Percentiles rank a stretch among this genome's conserved stretches.
These are phyloP conservation scores for Ophioderma brevispina DNA, from an alignment of 35 echinoderm and acorn worm genomes.

Conservation along the genomic window DNA sequence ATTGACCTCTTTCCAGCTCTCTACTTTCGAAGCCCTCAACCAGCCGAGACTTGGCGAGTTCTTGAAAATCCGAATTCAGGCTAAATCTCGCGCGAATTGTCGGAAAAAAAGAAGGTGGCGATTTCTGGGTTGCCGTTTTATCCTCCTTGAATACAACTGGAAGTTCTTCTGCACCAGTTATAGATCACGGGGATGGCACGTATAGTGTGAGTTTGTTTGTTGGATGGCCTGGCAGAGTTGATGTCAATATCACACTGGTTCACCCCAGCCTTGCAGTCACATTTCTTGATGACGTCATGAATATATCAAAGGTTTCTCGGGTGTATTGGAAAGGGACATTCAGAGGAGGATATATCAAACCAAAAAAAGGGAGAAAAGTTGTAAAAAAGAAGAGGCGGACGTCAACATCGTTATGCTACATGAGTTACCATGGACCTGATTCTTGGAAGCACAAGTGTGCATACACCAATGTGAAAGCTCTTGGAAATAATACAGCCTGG, in stretches of 20 bases:
- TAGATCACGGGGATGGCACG: constrained; percentile 41
- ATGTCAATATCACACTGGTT: constrained; percentile 27
- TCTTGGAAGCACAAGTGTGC: neutral
- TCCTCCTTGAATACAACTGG: neutral
- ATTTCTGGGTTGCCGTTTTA: constrained; percentile 35
- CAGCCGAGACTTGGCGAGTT: no score
- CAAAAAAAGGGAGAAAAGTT: no score
- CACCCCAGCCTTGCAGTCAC: neutral
- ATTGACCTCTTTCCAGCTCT: no score
- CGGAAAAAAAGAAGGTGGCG: neutral
- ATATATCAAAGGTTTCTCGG: neutral
- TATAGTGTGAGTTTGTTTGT: constrained; percentile 41
- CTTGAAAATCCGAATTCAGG: no score
- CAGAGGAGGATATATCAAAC: neutral
- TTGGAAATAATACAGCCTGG: neutral
- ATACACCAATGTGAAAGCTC: neutral
- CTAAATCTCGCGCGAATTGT: no score
- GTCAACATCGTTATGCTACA: neutral
- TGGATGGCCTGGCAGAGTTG: constrained; percentile 8
- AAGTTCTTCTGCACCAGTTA: neutral
- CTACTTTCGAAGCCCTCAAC: no score
- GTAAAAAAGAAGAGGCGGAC: no score
- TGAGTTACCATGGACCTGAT: neutral
- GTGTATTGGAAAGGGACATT: neutral
- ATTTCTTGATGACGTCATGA: neutral